Evolutionary conservation across 2,113 vertebrate genomes (phyloP).

Genomic region (Gallinago undulata): DNA sequence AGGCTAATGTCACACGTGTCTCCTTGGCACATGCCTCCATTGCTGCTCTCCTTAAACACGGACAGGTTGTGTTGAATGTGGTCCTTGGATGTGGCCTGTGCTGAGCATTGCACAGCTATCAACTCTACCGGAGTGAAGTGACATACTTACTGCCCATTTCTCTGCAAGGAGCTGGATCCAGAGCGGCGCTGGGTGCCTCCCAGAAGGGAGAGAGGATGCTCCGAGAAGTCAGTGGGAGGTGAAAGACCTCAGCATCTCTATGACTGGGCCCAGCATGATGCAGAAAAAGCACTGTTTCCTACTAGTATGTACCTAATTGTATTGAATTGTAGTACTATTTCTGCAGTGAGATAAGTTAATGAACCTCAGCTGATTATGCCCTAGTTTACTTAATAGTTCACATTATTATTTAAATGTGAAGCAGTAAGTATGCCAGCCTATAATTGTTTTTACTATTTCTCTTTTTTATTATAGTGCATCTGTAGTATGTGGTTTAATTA

Average conservation of each 20-base stretch:
- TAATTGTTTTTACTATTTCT: slow-evolving; percentile 64
- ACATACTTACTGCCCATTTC: neutral
- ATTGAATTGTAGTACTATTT: slow-evolving; percentile 54
- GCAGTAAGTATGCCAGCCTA: slow-evolving; percentile 54
- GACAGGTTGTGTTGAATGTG: neutral
- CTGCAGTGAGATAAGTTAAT: slow-evolving; percentile 69
- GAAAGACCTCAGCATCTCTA: slow-evolving; percentile 5
- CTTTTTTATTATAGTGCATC: slow-evolving; percentile 58
- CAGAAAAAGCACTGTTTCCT: slow-evolving; percentile 13
- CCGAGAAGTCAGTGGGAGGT: neutral
- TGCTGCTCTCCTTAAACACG: neutral
- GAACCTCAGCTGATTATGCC: slow-evolving; percentile 68
- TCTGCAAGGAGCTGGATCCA: neutral
- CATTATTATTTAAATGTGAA: slow-evolving; percentile 72
- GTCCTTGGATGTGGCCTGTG: rapidly evolving
- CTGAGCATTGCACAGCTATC: neutral
- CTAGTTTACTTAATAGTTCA: slow-evolving; percentile 72
- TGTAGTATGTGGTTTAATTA: slow-evolving; percentile 60
- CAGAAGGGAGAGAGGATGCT: neutral
- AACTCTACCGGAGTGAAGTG: neutral
- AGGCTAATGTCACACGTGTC: neutral
- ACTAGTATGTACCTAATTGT: slow-evolving; percentile 49
- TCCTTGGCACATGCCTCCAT: neutral
- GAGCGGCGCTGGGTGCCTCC: neutral
- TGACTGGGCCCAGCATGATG: neutral